Conservation (phyloP, 1,140 invertebrate species). For the Limonius californicus region DNA sequence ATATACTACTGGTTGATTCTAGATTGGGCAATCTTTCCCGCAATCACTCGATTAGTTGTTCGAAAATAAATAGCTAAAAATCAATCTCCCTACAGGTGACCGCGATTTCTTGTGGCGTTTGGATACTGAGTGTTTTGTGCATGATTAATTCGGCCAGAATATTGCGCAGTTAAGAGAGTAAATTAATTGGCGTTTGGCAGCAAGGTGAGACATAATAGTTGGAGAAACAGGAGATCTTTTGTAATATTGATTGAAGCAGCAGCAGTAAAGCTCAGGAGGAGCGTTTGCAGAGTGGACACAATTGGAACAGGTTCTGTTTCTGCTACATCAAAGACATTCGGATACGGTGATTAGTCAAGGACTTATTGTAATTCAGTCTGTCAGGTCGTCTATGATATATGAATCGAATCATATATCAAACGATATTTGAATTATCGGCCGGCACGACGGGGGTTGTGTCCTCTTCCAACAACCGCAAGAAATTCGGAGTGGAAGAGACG, state of each 20-base stretch:
- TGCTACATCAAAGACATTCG: slow-evolving; percentile 15
- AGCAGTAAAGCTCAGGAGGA: background rate
- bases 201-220: background rate
- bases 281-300: background rate
- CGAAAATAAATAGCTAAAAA: too few relatives aligned
- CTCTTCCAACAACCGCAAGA: background rate
- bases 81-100: too few relatives aligned
- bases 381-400: slow-evolving; percentile 16
- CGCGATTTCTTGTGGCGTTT: too few relatives aligned
- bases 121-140: background rate
- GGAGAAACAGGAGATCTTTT: background rate
- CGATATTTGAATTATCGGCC: background rate
- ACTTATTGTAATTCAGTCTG: slow-evolving; percentile 18
- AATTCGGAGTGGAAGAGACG: background rate
- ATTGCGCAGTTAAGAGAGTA: too few relatives aligned
- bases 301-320: slow-evolving; percentile 2
- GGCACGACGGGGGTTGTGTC: background rate
- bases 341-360: slow-evolving; percentile 16
- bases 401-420: slow-evolving; percentile 20
- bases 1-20: too few relatives aligned
- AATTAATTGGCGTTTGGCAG: too few relatives aligned
- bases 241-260: background rate
- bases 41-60: too few relatives aligned
- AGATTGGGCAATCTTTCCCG: too few relatives aligned
- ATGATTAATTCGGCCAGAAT: too few relatives aligned